A percentile compares a stretch with the other conserved stretches of the same genome.
These are phyloP conservation scores for Hylia prasina DNA, from an alignment of 2,113 vertebrate species.

Conservation along the genomic window DNA sequence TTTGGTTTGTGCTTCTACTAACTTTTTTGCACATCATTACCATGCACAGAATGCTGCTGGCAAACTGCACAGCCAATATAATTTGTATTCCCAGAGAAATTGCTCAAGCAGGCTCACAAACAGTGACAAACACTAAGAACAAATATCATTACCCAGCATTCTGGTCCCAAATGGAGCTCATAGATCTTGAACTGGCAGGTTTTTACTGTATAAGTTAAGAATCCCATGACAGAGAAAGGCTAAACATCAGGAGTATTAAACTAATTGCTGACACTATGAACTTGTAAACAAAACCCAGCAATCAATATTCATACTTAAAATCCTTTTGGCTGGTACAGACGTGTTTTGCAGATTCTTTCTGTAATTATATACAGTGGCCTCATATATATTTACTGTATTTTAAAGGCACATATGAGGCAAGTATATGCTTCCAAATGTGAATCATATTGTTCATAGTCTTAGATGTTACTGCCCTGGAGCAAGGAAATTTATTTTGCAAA, in stretches of 20 bases:
- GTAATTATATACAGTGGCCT: neutral
- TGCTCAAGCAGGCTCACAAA: neutral
- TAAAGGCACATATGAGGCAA: neutral
- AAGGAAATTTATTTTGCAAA: neutral
- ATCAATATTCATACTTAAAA: neutral
- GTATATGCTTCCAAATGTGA: neutral
- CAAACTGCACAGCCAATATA: constrained; percentile 1
- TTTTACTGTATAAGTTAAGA: constrained; percentile 30
- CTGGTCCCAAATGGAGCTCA: neutral
- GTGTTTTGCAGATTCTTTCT: neutral
- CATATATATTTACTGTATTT: neutral
- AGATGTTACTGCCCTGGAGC: neutral
- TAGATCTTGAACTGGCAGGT: constrained; percentile 18
- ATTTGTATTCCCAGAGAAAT: constrained; percentile 6
- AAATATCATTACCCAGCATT: constrained; percentile 20
- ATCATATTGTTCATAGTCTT: neutral
- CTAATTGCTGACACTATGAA: constrained; percentile 49
- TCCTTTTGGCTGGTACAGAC: neutral
- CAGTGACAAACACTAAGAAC: neutral
- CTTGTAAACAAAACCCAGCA: constrained; percentile 29
- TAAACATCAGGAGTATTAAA: constrained; percentile 44
- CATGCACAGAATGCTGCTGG: neutral
- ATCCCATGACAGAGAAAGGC: constrained; percentile 4
- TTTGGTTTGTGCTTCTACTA: neutral
- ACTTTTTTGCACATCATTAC: neutral